A percentile compares a stretch with the other conserved stretches of the same genome.
These are phyloP conservation scores for Lasiurus cinereus DNA, from an alignment of 2,113 vertebrate species.

Conservation along the genomic window DNA sequence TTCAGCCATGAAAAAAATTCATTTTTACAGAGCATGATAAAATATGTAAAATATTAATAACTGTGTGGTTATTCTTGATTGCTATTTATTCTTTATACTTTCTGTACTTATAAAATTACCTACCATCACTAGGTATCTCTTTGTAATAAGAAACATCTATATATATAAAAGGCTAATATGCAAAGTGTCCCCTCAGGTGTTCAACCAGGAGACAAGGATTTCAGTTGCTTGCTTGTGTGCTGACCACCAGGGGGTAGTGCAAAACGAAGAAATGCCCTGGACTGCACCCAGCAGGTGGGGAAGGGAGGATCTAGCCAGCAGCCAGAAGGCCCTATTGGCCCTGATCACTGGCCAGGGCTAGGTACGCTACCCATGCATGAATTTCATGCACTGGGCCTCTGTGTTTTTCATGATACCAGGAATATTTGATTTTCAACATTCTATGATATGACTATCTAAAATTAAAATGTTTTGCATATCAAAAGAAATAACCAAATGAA, in stretches of 20 bases:
- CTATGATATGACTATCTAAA: background rate
- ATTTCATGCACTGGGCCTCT: too few species aligned
- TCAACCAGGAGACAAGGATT: too few species aligned
- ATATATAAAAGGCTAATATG: background rate
- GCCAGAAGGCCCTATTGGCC: too few species aligned
- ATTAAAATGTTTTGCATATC: background rate
- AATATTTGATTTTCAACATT: background rate
- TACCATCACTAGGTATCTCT: background rate
- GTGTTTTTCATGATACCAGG: background rate
- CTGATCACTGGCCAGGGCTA: too few species aligned
- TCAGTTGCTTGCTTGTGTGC: too few species aligned
- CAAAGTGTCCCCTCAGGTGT: too few species aligned
- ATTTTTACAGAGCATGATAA: conserved; percentile 29
- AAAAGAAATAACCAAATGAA: background rate
- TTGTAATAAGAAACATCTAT: background rate
- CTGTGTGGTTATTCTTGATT: background rate
- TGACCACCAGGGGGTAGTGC: too few species aligned
- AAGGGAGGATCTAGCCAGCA: too few species aligned
- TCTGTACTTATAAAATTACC: conserved; percentile 27
- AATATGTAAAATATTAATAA: conserved; percentile 27
- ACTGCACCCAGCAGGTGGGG: too few species aligned
- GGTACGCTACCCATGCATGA: too few species aligned
- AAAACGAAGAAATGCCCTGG: too few species aligned
- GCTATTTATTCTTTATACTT: conserved; percentile 3
- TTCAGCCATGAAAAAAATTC: background rate